Percentiles rank a stretch among this genome's conserved stretches.
Conservation (phyloP, 2,113 vertebrate genomes). For the Cryptotis parvus region DNA sequence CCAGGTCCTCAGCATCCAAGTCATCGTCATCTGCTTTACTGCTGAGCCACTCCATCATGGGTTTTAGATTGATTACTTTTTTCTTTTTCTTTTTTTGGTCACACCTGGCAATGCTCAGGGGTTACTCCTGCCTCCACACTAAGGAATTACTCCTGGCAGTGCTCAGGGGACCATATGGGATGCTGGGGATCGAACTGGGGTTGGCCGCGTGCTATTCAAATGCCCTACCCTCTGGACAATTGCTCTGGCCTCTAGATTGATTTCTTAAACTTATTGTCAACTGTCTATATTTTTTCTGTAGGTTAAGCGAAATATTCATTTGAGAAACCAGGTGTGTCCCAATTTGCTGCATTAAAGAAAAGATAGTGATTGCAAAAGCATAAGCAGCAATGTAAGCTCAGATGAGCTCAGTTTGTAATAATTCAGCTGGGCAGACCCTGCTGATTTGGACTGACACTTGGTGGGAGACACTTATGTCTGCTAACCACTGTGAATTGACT, state of each 20-base stretch:
- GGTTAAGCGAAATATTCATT: neutral
- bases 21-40: no score
- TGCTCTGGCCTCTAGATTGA: neutral
- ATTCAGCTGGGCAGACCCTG: neutral
- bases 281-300: neutral
- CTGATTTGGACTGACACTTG: neutral
- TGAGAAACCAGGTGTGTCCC: neutral
- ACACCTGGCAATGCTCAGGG: no score
- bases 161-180: no score
- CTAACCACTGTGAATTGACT: neutral
- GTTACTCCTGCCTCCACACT: no score
- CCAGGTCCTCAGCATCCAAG: no score
- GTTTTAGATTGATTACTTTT: no score
- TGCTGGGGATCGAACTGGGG: no score
- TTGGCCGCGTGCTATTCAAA: no score
- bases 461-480: neutral
- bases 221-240: no score
- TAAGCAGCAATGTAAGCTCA: slow-evolving; percentile 19
- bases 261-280: slow-evolving; percentile 8
- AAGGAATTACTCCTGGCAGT: no score
- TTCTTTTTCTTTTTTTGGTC: no score
- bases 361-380: neutral
- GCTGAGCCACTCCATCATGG: no score
- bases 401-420: neutral
- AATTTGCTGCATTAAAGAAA: neutral